These are phyloP conservation scores for Sturnus vulgaris DNA, from an alignment of 2,113 vertebrate genomes.

Conservation along the genomic window DNA sequence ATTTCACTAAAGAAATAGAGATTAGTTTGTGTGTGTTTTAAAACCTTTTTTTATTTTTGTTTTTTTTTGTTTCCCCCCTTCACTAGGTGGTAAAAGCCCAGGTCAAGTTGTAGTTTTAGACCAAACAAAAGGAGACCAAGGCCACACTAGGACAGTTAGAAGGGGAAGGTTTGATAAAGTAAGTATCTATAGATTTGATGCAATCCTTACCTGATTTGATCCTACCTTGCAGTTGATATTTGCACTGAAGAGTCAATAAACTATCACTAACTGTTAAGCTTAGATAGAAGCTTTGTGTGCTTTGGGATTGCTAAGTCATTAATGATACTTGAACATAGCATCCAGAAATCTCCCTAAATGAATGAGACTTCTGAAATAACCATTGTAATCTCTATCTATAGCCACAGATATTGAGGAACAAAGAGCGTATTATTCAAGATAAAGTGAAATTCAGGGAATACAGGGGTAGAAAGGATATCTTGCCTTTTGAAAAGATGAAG, in stretches of 20 bases:
- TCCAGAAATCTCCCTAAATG: conserved; percentile 54
- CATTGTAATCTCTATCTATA: conserved; percentile 56
- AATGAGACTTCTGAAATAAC: conserved; percentile 64
- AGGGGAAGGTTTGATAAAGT: conserved; percentile 90
- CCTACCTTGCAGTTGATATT: not conserved
- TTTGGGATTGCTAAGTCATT: conserved; percentile 19
- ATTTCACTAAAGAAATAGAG: not conserved
- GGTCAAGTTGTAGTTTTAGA: conserved; percentile 81
- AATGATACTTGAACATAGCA: not conserved
- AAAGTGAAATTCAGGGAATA: conserved; percentile 82
- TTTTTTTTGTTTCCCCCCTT: not conserved
- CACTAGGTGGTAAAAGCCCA: conserved; percentile 84
- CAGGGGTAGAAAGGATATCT: conserved; percentile 82
- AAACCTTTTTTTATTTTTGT: not conserved
- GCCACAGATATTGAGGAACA: conserved; percentile 79
- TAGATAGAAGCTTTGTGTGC: not conserved
- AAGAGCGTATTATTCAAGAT: conserved; percentile 78
- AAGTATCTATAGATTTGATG: conserved; percentile 49
- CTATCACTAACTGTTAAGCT: not conserved
- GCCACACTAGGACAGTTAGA: conserved; percentile 82
- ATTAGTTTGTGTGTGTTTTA: not conserved
- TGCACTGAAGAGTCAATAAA: not conserved
- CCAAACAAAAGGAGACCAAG: conserved; percentile 81
- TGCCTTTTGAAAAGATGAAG: conserved; percentile 98
- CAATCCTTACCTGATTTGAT: not conserved